A percentile compares a stretch with the other conserved stretches of the same genome.
These are phyloP conservation scores for Rosalia funebris DNA, from an alignment of 2,888 invertebrate genomes.

Conservation along the genomic window DNA sequence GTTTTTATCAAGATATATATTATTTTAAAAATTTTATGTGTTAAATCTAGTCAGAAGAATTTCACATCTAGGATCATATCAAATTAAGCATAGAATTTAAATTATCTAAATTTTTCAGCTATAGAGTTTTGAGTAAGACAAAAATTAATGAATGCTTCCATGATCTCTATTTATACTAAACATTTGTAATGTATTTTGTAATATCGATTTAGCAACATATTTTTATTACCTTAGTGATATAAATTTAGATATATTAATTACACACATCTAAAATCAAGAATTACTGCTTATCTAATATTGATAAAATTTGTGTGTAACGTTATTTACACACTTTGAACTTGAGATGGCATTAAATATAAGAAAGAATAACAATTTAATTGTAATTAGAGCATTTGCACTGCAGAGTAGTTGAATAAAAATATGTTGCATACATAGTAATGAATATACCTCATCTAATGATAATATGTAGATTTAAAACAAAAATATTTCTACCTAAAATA, in stretches of 20 bases:
- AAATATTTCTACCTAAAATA: too few species aligned
- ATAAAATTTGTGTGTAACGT: not conserved
- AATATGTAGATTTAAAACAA: too few species aligned
- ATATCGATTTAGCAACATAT: slow-evolving; percentile 19
- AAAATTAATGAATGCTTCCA: slow-evolving; percentile 24
- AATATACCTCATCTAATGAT: too few species aligned
- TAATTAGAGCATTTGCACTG: too few species aligned
- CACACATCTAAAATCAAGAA: not conserved
- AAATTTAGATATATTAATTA: not conserved
- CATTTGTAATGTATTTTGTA: not conserved
- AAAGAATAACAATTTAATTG: too few species aligned
- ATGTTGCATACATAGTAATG: too few species aligned
- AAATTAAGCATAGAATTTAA: slow-evolving; percentile 8
- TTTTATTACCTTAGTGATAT: slow-evolving; percentile 3
- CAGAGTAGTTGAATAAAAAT: too few species aligned
- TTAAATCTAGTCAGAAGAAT: slow-evolving; percentile 12
- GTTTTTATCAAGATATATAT: not conserved
- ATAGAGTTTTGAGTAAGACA: not conserved
- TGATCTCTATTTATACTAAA: not conserved
- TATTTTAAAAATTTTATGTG: not conserved
- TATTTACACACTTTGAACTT: not conserved
- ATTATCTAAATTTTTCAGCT: not conserved
- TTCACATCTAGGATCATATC: slow-evolving; percentile 7
- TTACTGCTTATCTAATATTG: not conserved
- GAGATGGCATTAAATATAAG: too few species aligned